Base-by-base conservation (phyloP, 1,140 invertebrate genomes). In the Trigoniulus corallinus region DNA sequence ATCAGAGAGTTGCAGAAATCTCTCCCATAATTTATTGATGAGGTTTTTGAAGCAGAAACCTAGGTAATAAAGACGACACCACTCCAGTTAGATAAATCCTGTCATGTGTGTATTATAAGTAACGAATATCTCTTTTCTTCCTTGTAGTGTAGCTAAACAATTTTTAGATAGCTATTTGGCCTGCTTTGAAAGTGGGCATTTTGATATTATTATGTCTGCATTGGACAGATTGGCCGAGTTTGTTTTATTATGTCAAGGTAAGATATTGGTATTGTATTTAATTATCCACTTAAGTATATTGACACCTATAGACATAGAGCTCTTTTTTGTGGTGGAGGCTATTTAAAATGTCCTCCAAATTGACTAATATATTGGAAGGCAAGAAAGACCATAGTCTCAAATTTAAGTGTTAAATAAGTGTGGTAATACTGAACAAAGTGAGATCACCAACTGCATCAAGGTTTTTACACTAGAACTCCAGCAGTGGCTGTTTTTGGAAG, bases 191-290 rank as follows among this genome's bases (percentile, higher is more conserved):
- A 81, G 78, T 55, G 69, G 75, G 20, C 79, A 84, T 57, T 77
- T 82, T 0, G 84, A 88, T 56, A 73, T 93, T 29, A 74, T 85
- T 1, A 75, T 76, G 52, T 79, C 80, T 4, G 80, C 84, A 40
- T 67, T 94, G 13, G 86, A 88, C 50, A 79, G 80, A 64, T 67
- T 94, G 29, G 79, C 85, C 0, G 88, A 93, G 57, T 78, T 91
- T 47, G 70, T 82, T 47, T 69, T 87, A 23, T 78, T 84, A 45
- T 75, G 83, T 67, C 84, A 88, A 74, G 77, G 76, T 80, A 67
- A 58, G 29, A 22, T 44, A 2, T 51, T 12, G 23, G 41, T 24
- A 3, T 22, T 34, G 20, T 2, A 53, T 52, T 26, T 41, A 25
- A 20, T 29, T 13, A 25, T 15, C 46, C 26, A 42, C 44, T 22